phyloP scores from a whole-genome alignment of 2,888 invertebrate genomes.

The Eledone cirrhosa region DNA sequence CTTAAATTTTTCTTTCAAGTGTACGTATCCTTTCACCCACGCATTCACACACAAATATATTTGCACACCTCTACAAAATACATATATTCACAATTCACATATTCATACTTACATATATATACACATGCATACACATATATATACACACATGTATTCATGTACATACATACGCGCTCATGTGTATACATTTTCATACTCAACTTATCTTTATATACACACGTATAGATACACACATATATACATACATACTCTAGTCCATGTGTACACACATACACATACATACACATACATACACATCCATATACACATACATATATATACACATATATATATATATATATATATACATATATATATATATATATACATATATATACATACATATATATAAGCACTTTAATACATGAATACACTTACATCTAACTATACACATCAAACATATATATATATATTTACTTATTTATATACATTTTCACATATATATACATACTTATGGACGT shows the following conservation, averaged over 20 bases:
- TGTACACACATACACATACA: background rate
- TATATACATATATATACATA: constrained; percentile 2
- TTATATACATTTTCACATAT: too few relatives aligned
- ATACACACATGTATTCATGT: background rate
- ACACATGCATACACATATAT: background rate
- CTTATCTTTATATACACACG: background rate
- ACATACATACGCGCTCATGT: background rate
- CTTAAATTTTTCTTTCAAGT: too few relatives aligned
- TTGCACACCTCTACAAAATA: background rate
- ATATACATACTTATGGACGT: too few relatives aligned
- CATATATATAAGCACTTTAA: background rate
- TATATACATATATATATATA: constrained; percentile 3
- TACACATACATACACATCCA: background rate
- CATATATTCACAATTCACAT: background rate
- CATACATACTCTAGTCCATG: background rate
- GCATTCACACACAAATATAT: background rate
- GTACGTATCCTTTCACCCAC: too few relatives aligned
- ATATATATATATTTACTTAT: too few relatives aligned
- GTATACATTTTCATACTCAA: background rate
- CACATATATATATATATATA: background rate
- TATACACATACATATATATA: background rate
- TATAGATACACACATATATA: background rate
- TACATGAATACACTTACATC: background rate
- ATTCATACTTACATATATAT: background rate
- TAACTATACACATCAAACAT: too few relatives aligned